phyloP scores from a whole-genome alignment of 2,888 invertebrate genomes.

The Crematogaster levior region DNA sequence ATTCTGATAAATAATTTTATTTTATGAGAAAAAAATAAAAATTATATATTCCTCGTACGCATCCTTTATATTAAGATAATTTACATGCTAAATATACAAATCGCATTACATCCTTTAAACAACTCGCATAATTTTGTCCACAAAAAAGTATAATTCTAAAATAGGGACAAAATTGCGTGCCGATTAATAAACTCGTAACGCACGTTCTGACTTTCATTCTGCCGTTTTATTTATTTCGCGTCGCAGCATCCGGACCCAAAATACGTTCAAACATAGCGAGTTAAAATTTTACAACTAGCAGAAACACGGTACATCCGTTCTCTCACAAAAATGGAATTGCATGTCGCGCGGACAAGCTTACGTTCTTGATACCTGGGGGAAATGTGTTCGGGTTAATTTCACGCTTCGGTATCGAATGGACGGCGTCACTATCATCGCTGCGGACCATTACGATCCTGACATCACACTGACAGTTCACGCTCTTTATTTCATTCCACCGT shows the following conservation, averaged over 20 bases:
- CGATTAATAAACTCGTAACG: conserved; percentile 28
- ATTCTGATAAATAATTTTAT: not conserved
- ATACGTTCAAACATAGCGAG: conserved; percentile 13
- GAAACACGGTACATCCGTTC: conserved; percentile 34
- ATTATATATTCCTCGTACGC: not conserved
- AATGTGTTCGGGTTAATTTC: conserved; percentile 80
- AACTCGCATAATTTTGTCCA: not conserved
- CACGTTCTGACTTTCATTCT: conserved; percentile 9
- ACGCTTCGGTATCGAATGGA: conserved; percentile 76
- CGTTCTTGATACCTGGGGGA: conserved; percentile 76
- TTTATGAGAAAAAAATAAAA: not conserved
- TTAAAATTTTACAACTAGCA: conserved; percentile 45
- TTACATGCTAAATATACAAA: no score
- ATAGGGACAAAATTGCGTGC: not conserved
- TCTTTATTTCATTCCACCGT: conserved; percentile 63
- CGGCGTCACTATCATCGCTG: conserved; percentile 52
- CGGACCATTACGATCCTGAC: conserved; percentile 69
- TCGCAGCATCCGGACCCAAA: conserved; percentile 2
- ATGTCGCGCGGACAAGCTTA: conserved; percentile 73
- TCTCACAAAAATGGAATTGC: conserved; percentile 75
- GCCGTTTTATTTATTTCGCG: conserved; percentile 27
- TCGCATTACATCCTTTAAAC: no score
- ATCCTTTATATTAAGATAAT: not conserved
- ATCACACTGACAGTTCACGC: conserved; percentile 51
- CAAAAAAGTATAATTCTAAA: conserved; percentile 6